Percentiles rank a stretch among this genome's conserved stretches.
These are phyloP conservation scores for Eupithecia insigniata DNA, from an alignment of 2,888 invertebrate species.

Conservation along the genomic window DNA sequence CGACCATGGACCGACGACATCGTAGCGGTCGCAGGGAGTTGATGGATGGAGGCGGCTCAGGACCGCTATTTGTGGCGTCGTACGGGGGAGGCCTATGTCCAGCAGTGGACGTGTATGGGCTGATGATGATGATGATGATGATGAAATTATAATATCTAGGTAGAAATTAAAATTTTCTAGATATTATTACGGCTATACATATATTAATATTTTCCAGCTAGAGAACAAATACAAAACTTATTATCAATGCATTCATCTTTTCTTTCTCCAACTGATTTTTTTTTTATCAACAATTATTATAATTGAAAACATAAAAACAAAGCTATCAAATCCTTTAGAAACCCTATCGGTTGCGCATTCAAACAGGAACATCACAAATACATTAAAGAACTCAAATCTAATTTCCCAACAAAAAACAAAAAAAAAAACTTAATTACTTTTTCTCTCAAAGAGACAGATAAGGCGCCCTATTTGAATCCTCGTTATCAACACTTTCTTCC, in stretches of 20 bases:
- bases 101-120: no score
- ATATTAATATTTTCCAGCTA: no score
- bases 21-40: no score
- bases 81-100: no score
- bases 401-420: slow-evolving; percentile 69
- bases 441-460: slow-evolving; percentile 80
- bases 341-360: slow-evolving; percentile 56
- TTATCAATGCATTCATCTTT: slow-evolving; percentile 3
- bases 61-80: no score
- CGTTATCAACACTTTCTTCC: slow-evolving; percentile 72
- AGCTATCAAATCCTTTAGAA: slow-evolving; percentile 32
- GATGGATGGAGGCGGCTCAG: no score
- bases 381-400: slow-evolving; percentile 74
- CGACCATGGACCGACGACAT: no score
- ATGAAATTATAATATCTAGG: neutral
- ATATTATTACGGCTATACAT: no score
- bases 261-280: neutral
- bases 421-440: slow-evolving; percentile 79
- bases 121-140: no score
- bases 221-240: neutral
- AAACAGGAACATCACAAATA: slow-evolving; percentile 68
- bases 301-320: slow-evolving; percentile 33
- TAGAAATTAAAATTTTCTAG: no score
- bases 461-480: slow-evolving; percentile 70
- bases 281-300: slow-evolving; percentile 13